phyloP scores from a whole-genome alignment of 2,888 invertebrate species.

The Cerastis leucographa region DNA sequence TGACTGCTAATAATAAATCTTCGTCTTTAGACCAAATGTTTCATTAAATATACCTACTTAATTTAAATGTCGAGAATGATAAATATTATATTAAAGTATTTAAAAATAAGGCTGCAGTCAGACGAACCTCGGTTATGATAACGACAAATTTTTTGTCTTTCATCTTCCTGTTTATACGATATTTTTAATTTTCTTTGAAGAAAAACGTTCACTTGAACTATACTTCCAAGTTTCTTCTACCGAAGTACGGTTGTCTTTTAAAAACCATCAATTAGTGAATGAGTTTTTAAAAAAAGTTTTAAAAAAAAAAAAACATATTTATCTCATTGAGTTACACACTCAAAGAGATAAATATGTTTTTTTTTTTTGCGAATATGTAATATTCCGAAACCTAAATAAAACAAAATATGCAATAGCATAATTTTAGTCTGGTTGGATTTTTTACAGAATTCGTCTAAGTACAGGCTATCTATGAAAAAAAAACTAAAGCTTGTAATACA shows the following conservation, averaged over 20 bases:
- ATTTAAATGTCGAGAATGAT: slow-evolving; percentile 31
- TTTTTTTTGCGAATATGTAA: neutral
- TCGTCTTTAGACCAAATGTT: slow-evolving; percentile 23
- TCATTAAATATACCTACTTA: slow-evolving; percentile 13
- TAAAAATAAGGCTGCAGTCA: neutral
- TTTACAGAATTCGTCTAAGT: neutral
- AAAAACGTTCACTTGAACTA: neutral
- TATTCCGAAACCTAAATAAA: neutral
- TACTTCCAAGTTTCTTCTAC: neutral
- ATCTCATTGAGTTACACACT: too few relatives aligned
- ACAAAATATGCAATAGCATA: neutral
- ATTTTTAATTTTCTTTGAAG: neutral
- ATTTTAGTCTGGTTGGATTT: neutral
- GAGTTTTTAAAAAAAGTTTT: too few relatives aligned
- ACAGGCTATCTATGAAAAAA: neutral
- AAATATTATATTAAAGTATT: neutral
- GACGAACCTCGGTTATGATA: neutral
- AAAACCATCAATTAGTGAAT: neutral
- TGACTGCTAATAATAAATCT: slow-evolving; percentile 31
- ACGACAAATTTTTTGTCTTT: slow-evolving; percentile 16
- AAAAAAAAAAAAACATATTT: too few relatives aligned
- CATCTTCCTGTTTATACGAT: neutral
- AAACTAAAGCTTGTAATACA: slow-evolving; percentile 9
- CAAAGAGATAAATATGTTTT: neutral
- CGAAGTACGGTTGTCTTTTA: neutral